A percentile compares a stretch with the other conserved stretches of the same genome.
Evolutionary conservation across 2,888 invertebrate genomes (phyloP).

Genomic region (Apeira syringaria): DNA sequence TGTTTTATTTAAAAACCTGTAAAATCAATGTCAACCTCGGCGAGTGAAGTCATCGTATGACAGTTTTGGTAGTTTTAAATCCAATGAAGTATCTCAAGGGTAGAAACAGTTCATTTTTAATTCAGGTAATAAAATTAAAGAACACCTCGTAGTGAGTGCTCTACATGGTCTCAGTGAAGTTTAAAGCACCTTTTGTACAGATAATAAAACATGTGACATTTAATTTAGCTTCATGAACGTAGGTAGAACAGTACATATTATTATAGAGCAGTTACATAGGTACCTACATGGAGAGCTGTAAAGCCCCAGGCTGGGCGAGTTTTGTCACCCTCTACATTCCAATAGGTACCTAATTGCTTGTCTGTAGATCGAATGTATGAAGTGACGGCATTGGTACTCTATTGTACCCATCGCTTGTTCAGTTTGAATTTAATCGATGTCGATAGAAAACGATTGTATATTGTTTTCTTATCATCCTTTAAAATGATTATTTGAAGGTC

Average conservation of each 20-base stretch:
- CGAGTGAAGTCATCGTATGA: conserved; percentile 21
- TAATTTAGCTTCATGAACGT: conserved; percentile 16
- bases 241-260: conserved; percentile 15
- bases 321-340: conserved; percentile 26
- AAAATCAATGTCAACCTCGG: conserved; percentile 25
- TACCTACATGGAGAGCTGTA: conserved; percentile 8
- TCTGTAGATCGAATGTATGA: conserved; percentile 8
- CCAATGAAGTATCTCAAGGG: conserved; percentile 21
- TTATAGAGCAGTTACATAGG: not conserved
- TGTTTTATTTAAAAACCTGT: conserved; percentile 20
- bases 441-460: too few relatives aligned
- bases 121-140: conserved; percentile 20
- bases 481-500: too few relatives aligned
- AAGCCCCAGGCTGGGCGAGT: conserved; percentile 22
- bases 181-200: not conserved
- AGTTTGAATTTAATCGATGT: conserved; percentile 9
- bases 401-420: conserved; percentile 13
- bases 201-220: conserved; percentile 23
- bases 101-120: conserved; percentile 21
- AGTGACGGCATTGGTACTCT: conserved; percentile 7
- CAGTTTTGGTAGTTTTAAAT: conserved; percentile 23
- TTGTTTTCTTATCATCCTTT: too few relatives aligned
- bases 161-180: conserved; percentile 11
- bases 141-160: conserved; percentile 6
- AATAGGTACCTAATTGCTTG: conserved; percentile 14